Evolutionary conservation across 2,888 invertebrate genomes (phyloP).

Genomic region (Corbicula japonica): DNA sequence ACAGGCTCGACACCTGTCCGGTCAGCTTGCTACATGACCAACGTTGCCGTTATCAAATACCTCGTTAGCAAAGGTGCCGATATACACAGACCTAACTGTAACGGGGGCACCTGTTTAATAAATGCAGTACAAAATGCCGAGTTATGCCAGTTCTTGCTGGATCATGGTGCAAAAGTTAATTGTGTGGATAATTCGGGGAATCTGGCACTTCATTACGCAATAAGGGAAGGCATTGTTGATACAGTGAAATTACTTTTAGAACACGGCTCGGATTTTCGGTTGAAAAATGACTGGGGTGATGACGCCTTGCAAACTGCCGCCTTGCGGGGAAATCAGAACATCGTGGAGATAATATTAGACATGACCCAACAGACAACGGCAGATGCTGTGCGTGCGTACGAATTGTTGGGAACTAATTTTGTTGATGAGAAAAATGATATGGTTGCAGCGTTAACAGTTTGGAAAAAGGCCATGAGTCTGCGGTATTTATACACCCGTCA

Average conservation of each 20-base stretch:
- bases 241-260: slow-evolving; percentile 93
- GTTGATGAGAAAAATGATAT: slow-evolving; percentile 95
- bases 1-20: slow-evolving; percentile 94
- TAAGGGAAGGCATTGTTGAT: slow-evolving; percentile 91
- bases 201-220: slow-evolving; percentile 97
- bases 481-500: slow-evolving; percentile 86
- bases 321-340: slow-evolving; percentile 89
- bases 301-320: slow-evolving; percentile 96
- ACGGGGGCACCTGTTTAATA: slow-evolving; percentile 97
- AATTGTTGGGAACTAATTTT: slow-evolving; percentile 95
- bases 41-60: slow-evolving; percentile 81
- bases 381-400: slow-evolving; percentile 94
- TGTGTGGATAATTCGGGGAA: slow-evolving; percentile 96
- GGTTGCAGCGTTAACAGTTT: slow-evolving; percentile 85
- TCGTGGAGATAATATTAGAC: slow-evolving; percentile 90
- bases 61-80: slow-evolving; percentile 85
- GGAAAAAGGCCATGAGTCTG: slow-evolving; percentile 93
- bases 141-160: slow-evolving; percentile 92
- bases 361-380: slow-evolving; percentile 90
- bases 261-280: slow-evolving; percentile 91
- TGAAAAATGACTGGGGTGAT: slow-evolving; percentile 93
- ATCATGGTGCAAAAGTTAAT: slow-evolving; percentile 94
- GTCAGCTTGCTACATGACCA: slow-evolving; percentile 95
- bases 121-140: slow-evolving; percentile 95
- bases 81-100: slow-evolving; percentile 93